Evolutionary conservation across 1,140 invertebrate species (phyloP).

Genomic region (Euglossa dilemma): DNA sequence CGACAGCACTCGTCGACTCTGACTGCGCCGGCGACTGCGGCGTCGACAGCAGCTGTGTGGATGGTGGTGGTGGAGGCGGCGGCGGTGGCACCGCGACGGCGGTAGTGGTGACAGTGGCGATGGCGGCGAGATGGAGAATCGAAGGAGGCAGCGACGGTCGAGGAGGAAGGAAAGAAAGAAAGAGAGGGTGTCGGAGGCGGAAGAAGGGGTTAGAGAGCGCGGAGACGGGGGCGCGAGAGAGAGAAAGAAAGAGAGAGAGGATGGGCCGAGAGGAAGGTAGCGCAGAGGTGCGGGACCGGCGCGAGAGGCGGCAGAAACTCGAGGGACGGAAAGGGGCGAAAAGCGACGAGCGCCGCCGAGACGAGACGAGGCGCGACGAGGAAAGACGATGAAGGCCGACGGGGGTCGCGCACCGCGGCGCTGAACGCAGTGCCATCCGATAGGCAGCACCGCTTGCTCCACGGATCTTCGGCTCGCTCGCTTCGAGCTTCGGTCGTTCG

Average conservation of each 20-base stretch:
- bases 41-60: conserved; percentile 36
- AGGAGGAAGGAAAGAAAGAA: conserved; percentile 9
- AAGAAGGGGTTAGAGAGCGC: conserved; percentile 33
- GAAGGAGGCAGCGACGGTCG: conserved; percentile 7
- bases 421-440: conserved; percentile 77
- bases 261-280: neutral
- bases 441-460: conserved; percentile 75
- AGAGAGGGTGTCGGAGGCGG: conserved; percentile 14
- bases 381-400: conserved; percentile 72
- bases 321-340: conserved; percentile 62
- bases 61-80: neutral
- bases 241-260: neutral
- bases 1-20: conserved; percentile 40
- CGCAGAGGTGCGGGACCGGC: conserved; percentile 20
- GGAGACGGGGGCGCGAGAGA: conserved; percentile 4
- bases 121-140: conserved; percentile 22
- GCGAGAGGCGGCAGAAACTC: conserved; percentile 38
- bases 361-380: conserved; percentile 65
- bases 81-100: conserved; percentile 17
- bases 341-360: conserved; percentile 67
- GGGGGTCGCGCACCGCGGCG: conserved; percentile 71
- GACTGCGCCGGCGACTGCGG: conserved; percentile 28
- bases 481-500: conserved; percentile 64
- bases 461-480: conserved; percentile 64
- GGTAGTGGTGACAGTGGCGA: conserved; percentile 4